Conservation (phyloP, 2,113 vertebrate species). For the Megalops atlanticus region DNA sequence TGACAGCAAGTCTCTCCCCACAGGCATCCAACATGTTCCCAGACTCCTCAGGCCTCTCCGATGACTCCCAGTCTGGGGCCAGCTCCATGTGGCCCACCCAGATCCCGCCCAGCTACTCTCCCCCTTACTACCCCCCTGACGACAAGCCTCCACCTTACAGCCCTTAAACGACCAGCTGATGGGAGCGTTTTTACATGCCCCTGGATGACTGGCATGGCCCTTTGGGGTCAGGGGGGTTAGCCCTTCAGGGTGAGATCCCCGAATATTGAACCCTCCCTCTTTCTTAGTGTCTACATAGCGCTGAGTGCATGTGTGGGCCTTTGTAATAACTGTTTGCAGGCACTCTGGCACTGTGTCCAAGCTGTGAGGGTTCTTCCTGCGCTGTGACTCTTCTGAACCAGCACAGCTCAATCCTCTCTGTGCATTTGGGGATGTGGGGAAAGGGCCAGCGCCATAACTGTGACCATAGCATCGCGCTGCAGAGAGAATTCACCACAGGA, state of each 20-base stretch:
- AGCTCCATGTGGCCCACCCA: conserved; percentile 94
- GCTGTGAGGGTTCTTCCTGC: conserved; percentile 12
- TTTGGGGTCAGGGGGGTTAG: neutral
- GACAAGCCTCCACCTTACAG: conserved; percentile 98
- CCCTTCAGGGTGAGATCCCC: neutral
- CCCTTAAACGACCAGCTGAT: conserved; percentile 64
- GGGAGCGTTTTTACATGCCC: conserved; percentile 18
- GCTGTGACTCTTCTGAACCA: conserved; percentile 19
- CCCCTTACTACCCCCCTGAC: conserved; percentile 90
- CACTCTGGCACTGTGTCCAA: conserved; percentile 36
- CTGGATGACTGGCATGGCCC: neutral
- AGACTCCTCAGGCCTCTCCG: conserved; percentile 86
- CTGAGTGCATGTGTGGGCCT: conserved; percentile 29
- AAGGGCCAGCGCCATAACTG: neutral
- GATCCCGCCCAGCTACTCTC: conserved; percentile 88
- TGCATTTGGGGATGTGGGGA: neutral
- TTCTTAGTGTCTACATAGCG: neutral
- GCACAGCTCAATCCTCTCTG: neutral
- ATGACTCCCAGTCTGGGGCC: conserved; percentile 88
- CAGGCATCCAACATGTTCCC: conserved; percentile 85
- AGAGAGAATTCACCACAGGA: conserved; percentile 6
- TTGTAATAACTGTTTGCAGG: neutral
- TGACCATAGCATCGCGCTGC: neutral
- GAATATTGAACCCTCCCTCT: neutral
- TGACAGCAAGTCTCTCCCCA: conserved; percentile 25